Base-by-base conservation (phyloP, 2,113 vertebrate genomes). In the Grantiella picta region DNA sequence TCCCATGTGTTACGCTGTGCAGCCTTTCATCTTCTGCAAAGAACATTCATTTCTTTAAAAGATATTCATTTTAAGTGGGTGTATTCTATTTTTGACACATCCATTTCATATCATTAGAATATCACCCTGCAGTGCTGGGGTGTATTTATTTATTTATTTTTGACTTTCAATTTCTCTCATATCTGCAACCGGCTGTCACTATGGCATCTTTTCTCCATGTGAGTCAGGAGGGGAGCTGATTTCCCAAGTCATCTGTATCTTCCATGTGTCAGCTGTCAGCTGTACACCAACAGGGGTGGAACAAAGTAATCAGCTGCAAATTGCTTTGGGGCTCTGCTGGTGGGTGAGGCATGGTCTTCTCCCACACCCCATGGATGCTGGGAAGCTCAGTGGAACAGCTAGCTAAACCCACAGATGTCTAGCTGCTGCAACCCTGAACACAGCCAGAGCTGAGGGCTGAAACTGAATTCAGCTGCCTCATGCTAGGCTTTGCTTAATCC, bases 41-140 rank as follows among this genome's bases (percentile, higher is more conserved):
- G 80, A 89, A 81, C 52, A 69, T 54, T 54, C 15, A 84, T 92
- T 93, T 94, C 82, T 89, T 94, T 75, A 92, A 69, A 94, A 94
- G 54, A 76, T 82, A 93, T 44, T 96, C 1, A 91, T 87, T 91
- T 90, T 91, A 89, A 93, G 91, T 93, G 77, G 91, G 86, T 89
- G 80, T 95, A 70, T 86, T 93, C 96, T 97, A 93, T 95, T 97
- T 97, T 86, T 91, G 92, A 92, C 47, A 85, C 85, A 91, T 94
- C 44, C 44, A 92, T 95, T 95, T 96, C 60, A 52, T 68, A 93
- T 93, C 80, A 92, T 95, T 94, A 89, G 86, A 82, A 92, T 95
- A 94, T 82, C 91, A 90, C 29, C 53, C 86, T 94, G 79, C 27
- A 54, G n/a, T 70, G 45, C 76, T 88, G 52, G 63, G 29, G 33